These are phyloP conservation scores for Helicoverpa zea DNA, from an alignment of 1,140 invertebrate species.

Conservation along the genomic window DNA sequence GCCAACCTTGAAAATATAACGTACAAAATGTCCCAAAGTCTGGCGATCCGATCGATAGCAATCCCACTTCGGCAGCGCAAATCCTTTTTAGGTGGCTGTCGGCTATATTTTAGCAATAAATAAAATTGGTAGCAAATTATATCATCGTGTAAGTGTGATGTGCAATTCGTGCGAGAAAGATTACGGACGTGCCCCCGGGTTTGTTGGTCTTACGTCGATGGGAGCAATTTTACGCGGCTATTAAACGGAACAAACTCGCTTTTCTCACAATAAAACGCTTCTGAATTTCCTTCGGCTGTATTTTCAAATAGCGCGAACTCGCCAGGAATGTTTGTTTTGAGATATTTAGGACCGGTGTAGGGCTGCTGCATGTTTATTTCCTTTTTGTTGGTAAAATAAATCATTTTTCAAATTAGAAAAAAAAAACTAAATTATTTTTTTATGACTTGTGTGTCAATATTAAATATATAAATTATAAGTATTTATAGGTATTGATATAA, in stretches of 20 bases:
- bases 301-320: slow-evolving; percentile 64
- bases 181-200: slow-evolving; percentile 57
- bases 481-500: too few species aligned
- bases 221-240: slow-evolving; percentile 61
- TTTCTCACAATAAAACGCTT: slow-evolving; percentile 63
- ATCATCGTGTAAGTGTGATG: slow-evolving; percentile 61
- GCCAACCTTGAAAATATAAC: slow-evolving; percentile 45
- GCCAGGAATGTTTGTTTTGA: slow-evolving; percentile 69
- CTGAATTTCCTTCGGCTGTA: slow-evolving; percentile 61
- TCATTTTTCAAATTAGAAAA: too few species aligned
- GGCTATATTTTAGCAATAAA: slow-evolving; percentile 52
- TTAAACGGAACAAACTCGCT: slow-evolving; percentile 60
- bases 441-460: too few species aligned
- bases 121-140: slow-evolving; percentile 59
- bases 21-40: neutral
- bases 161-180: slow-evolving; percentile 63
- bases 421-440: too few species aligned
- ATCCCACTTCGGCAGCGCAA: slow-evolving; percentile 35
- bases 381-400: neutral
- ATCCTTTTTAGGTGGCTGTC: slow-evolving; percentile 46
- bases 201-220: slow-evolving; percentile 47
- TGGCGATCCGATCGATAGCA: slow-evolving; percentile 40
- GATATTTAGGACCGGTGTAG: slow-evolving; percentile 57
- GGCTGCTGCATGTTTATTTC: slow-evolving; percentile 1
- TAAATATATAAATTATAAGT: too few species aligned